Percentiles rank a stretch among this genome's conserved stretches.
Evolutionary conservation across 2,888 invertebrate species (phyloP).

Genomic region (Synanthedon vespiformis): DNA sequence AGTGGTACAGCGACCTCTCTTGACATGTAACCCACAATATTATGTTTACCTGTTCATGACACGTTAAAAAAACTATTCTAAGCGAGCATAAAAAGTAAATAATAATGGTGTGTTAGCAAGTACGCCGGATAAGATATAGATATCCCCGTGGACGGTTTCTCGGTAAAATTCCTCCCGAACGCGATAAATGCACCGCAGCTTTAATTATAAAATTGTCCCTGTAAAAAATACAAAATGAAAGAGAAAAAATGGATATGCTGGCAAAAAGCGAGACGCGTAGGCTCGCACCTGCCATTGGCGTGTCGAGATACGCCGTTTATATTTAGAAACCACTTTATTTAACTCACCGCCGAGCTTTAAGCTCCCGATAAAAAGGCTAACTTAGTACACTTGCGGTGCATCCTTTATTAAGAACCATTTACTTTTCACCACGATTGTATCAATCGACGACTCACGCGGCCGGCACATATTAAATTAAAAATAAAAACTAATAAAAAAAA

Average conservation of each 20-base stretch:
- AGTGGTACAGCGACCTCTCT: too few species aligned
- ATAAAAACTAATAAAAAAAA: neutral
- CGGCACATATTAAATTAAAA: constrained; percentile 9
- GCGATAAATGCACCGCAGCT: constrained; percentile 43
- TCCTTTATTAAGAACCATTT: constrained; percentile 61
- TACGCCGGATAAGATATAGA: constrained; percentile 34
- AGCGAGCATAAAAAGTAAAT: neutral
- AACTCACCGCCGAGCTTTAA: constrained; percentile 59
- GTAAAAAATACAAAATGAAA: constrained; percentile 39
- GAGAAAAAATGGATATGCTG: constrained; percentile 32
- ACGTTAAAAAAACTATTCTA: too few species aligned
- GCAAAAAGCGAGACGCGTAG: constrained; percentile 47
- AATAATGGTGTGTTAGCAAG: constrained; percentile 12
- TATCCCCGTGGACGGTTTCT: constrained; percentile 33
- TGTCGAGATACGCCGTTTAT: constrained; percentile 65
- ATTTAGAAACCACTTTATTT: constrained; percentile 70
- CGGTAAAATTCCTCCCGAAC: constrained; percentile 31
- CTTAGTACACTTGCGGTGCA: constrained; percentile 50
- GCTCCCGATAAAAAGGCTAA: constrained; percentile 60
- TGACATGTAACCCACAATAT: too few species aligned
- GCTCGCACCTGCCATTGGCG: constrained; percentile 65
- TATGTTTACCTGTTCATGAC: too few species aligned
- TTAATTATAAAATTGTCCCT: constrained; percentile 64
- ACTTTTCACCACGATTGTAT: constrained; percentile 62
- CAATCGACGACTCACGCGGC: constrained; percentile 35